These are phyloP conservation scores for Drosophila subobscura DNA, from an alignment of 1,140 invertebrate species.

Conservation along the genomic window DNA sequence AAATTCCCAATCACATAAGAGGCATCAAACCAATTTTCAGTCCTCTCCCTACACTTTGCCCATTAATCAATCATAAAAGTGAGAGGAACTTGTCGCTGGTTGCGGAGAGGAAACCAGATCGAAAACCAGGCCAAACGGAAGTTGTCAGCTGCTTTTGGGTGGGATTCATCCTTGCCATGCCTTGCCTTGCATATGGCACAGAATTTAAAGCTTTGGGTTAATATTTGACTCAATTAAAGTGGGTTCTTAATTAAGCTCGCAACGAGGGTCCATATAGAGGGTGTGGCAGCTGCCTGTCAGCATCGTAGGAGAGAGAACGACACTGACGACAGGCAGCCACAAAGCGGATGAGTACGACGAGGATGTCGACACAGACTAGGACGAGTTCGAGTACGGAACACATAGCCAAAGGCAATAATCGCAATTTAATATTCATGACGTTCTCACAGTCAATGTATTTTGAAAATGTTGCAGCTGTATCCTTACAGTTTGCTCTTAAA, in stretches of 20 bases:
- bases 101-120: not conserved
- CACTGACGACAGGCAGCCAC: too few relatives aligned
- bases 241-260: slow-evolving; percentile 59
- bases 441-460: slow-evolving; percentile 78
- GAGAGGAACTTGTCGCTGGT: not conserved
- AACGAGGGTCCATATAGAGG: slow-evolving; percentile 33
- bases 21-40: slow-evolving; percentile 39
- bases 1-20: slow-evolving; percentile 70
- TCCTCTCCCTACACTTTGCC: not conserved
- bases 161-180: slow-evolving; percentile 13
- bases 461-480: slow-evolving; percentile 53
- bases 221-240: slow-evolving; percentile 72
- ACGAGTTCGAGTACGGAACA: slow-evolving; percentile 31
- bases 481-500: slow-evolving; percentile 18
- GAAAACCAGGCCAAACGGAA: slow-evolving; percentile 1
- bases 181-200: slow-evolving; percentile 38
- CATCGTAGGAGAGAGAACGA: too few relatives aligned
- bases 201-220: slow-evolving; percentile 41
- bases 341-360: too few relatives aligned
- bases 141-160: slow-evolving; percentile 9
- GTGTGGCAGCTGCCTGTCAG: too few relatives aligned
- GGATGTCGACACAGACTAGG: not conserved
- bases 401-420: slow-evolving; percentile 78
- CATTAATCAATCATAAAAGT: slow-evolving; percentile 61
- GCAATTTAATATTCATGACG: slow-evolving; percentile 80